These are phyloP conservation scores for Temnothorax rugatulus DNA, from an alignment of 2,888 invertebrate genomes.

Conservation along the genomic window DNA sequence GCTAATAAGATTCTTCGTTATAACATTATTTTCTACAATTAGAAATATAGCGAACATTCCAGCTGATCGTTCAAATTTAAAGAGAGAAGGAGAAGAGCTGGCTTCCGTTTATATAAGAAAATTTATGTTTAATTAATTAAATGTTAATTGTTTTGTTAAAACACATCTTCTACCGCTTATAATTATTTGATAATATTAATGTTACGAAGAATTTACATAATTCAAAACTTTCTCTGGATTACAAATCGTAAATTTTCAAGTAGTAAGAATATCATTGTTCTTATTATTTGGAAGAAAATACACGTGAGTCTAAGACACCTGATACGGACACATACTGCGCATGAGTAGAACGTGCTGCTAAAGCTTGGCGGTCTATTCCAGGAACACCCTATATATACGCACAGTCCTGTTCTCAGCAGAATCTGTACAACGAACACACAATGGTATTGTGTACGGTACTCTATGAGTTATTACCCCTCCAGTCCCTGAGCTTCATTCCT, in stretches of 20 bases:
- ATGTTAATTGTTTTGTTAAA: neutral
- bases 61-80: neutral
- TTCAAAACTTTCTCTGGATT: neutral
- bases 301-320: neutral
- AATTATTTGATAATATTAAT: neutral
- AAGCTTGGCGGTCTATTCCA: slow-evolving; percentile 38
- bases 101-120: neutral
- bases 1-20: neutral
- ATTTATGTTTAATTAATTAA: neutral
- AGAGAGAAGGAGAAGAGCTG: neutral
- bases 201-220: neutral
- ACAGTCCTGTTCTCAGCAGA: slow-evolving; percentile 82
- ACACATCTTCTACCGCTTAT: neutral
- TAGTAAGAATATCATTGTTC: neutral
- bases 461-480: slow-evolving; percentile 84
- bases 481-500: slow-evolving; percentile 77
- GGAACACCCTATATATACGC: slow-evolving; percentile 52
- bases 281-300: neutral
- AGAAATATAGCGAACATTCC: neutral
- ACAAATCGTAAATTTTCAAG: neutral
- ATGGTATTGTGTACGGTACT: slow-evolving; percentile 84
- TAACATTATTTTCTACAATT: neutral
- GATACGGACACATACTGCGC: neutral
- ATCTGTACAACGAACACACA: slow-evolving; percentile 84
- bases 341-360: neutral